Base-by-base conservation (phyloP, 2,797 vertebrate genomes). In the Myoxocephalus aenaeus region DNA sequence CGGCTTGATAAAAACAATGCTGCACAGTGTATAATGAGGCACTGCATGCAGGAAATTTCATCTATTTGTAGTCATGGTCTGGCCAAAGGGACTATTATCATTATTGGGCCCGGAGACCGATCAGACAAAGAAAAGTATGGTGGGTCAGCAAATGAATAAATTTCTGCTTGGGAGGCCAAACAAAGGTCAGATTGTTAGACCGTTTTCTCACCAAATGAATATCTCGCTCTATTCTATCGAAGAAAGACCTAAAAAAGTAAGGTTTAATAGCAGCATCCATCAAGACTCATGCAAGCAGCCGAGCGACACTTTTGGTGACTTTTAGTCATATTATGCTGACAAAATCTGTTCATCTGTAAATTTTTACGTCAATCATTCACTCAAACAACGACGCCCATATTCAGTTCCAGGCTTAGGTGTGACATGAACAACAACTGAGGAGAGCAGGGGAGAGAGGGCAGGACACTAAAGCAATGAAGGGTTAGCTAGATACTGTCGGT, bases 1-100 rank as follows among this genome's bases (percentile, higher is more conserved):
- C 15, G 27, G 75, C 73, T 78, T 65, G 77, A 75, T 82, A 79
- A 90, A 90, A 91, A 92, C 90, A 92, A 87, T 88, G 82, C 71
- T 34, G 69, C 67, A 18, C 73, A 79, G 76, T 69, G 76, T 73
- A 70, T 85, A 84, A 88, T 75, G 70, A 87, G 68, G 70, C 14
- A 22, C 71, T 12, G n/a, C 82, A 57, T 14, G 68, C 76, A 79
- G 90, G 84, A 86, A 86, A 75, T 80, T 77, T 75, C 5, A 75
- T 86, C 84, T 79, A 85, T 87, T 88, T 85, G 79, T 76, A 74
- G 75, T 70, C 65, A 65, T 42, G 75, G 75, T 77, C 65, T 83
- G 80, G 54, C 84, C 66, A 7, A 65, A 67, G 46, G 69, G 32
- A 42, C 65, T 57, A 69, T 59, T 81, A 71, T 79, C 77, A 59